Evolutionary conservation across 2,113 vertebrate species (phyloP).

Genomic region (Microcebus ravelobensis): DNA sequence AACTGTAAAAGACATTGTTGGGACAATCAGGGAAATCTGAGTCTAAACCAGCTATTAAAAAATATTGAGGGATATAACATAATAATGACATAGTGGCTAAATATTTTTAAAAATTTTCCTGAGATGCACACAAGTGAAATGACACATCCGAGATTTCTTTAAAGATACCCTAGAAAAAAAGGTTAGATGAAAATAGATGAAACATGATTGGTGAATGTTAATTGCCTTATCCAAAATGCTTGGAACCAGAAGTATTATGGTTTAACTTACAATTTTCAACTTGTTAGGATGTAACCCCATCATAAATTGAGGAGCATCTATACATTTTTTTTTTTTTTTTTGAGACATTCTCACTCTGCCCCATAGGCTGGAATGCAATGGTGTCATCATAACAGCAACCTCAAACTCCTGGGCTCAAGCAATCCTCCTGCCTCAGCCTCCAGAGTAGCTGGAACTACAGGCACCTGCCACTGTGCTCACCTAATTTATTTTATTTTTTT

Average conservation of each 20-base stretch:
- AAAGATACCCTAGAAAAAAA: background rate
- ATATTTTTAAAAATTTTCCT: background rate
- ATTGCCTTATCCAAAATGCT: background rate
- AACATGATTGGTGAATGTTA: background rate
- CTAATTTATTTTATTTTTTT: no score
- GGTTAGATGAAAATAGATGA: background rate
- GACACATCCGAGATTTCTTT: background rate
- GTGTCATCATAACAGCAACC: no score
- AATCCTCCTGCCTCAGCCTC: no score
- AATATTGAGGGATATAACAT: background rate
- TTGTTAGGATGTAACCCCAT: background rate
- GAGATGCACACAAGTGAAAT: background rate
- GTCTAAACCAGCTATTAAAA: background rate
- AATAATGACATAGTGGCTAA: background rate
- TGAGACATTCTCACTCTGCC: no score
- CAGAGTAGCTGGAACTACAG: no score
- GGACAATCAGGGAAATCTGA: background rate
- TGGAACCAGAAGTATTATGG: background rate
- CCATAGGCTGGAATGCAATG: no score
- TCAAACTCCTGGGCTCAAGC: no score
- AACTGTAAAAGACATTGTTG: background rate
- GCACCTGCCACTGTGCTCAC: no score
- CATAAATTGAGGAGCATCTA: background rate
- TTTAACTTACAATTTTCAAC: background rate
- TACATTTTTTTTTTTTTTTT: no score